A percentile compares a stretch with the other conserved stretches of the same genome.
Conservation (phyloP, 2,113 vertebrate species). For the Accipiter cooperii region DNA sequence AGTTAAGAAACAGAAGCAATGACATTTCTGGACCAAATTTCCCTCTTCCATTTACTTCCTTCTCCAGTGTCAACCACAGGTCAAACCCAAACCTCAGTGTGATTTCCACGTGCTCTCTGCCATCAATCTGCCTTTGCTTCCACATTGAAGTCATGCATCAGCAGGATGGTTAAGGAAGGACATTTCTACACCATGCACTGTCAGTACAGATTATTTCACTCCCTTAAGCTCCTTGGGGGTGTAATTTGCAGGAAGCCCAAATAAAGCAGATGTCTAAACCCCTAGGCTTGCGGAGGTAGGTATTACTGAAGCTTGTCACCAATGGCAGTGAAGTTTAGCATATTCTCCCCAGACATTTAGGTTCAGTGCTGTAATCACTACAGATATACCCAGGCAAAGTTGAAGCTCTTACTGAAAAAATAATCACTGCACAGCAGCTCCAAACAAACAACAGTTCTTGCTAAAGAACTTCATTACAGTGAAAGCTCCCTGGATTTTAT, state of each 20-base stretch:
- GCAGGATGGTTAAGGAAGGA: background rate
- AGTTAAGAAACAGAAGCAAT: background rate
- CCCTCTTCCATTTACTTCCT: background rate
- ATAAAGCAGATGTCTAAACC: conserved; percentile 1
- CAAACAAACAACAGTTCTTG: background rate
- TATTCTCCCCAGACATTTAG: background rate
- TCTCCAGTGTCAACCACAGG: background rate
- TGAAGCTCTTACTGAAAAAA: background rate
- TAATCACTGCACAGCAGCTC: background rate
- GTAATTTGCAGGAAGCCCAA: conserved; percentile 8
- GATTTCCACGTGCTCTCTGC: background rate
- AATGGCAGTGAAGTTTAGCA: background rate
- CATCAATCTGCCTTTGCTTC: background rate
- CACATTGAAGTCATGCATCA: background rate
- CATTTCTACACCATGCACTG: background rate
- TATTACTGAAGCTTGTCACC: background rate
- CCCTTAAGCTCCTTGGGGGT: background rate
- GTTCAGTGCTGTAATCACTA: background rate
- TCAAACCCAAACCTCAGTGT: background rate
- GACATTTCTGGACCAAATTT: background rate
- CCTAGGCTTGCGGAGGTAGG: background rate
- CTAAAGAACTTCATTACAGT: background rate
- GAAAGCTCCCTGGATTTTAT: background rate
- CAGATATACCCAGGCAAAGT: background rate
- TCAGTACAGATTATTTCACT: conserved; percentile 22